Evolutionary conservation across 2,888 invertebrate species (phyloP), one percentile per base, ranked within the genome.

Genomic region (Drosophila ochracea): DNA sequence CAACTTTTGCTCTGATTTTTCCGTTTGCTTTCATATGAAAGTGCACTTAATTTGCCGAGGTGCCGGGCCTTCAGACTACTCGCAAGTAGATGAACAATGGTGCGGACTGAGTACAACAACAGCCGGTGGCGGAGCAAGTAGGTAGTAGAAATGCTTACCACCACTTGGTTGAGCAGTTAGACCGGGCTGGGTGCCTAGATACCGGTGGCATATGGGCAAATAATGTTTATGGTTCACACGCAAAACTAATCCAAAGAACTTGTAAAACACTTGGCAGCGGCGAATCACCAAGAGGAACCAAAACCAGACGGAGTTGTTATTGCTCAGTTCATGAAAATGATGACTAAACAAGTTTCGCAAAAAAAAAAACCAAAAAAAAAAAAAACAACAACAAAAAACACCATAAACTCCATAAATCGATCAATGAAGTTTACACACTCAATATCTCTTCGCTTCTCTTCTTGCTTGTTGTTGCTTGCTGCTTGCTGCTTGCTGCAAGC

Each of bases 291-390:
- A 64, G 68, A 43, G 59, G 53, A 41, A 57, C 55, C 37, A 52
- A 25, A 65, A 33, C 28, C 43, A 47, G 64, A 66, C 66, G 47
- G 65, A 66, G 55, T 52, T 63, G 73, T 64, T 68, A 53, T 47
- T 16, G 25, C 25, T 47, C 47, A 47, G 30, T 16, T 41, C 37
- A 31, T 47, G 25, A 16, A 16, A 16, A 25, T 19, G 58, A 68
- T 73, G 75, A 78, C 74, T 64, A 75, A 78, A 78, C 78, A 78
- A 70, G 78, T 78, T 78, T 74, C 54, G 53, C 63, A 37, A 53
- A 50, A 13, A 31, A 31, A 31, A 31, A 30, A 4, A 4, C 3
- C 25, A 28, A 28, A 30, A 30, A 30, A 31, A 6, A 30, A 30
- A 7, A 31, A 1, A 31, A 31, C 2, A 31, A 31, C 30, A 30